A percentile compares a stretch with the other conserved stretches of the same genome.
Conservation (phyloP, 2,888 invertebrate species). For the Clusia tigrina region DNA sequence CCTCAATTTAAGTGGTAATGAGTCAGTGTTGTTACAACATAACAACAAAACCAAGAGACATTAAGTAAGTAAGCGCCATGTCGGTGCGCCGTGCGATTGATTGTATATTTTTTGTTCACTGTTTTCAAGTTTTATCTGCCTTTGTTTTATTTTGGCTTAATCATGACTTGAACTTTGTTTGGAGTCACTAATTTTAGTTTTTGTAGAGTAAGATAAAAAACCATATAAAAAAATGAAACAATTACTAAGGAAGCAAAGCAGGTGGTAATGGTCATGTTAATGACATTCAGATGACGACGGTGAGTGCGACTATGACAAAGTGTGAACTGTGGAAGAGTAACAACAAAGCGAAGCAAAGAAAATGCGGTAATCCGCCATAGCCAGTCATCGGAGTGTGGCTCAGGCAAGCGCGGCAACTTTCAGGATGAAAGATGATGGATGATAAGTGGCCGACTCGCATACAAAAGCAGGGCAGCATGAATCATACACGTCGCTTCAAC, state of each 20-base stretch:
- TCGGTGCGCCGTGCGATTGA: not conserved
- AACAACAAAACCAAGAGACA: not conserved
- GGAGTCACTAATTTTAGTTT: too few relatives aligned
- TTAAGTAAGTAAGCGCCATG: conserved; percentile 3
- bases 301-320: too few relatives aligned
- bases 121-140: conserved; percentile 10
- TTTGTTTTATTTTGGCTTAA: conserved; percentile 4
- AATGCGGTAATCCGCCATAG: too few relatives aligned
- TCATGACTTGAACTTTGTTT: not conserved
- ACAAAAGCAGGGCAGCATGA: not conserved
- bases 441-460: not conserved
- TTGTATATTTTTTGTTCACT: not conserved
- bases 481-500: not conserved
- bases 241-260: too few relatives aligned
- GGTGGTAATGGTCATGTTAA: too few relatives aligned
- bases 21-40: conserved; percentile 21
- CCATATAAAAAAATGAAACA: too few relatives aligned
- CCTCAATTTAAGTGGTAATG: conserved; percentile 18
- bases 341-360: too few relatives aligned
- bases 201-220: too few relatives aligned
- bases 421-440: not conserved
- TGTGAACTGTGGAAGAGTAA: too few relatives aligned
- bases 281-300: too few relatives aligned
- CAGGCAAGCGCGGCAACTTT: too few relatives aligned
- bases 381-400: too few relatives aligned